phyloP scores from a whole-genome alignment of 2,888 invertebrate species.

The Elegia similella region DNA sequence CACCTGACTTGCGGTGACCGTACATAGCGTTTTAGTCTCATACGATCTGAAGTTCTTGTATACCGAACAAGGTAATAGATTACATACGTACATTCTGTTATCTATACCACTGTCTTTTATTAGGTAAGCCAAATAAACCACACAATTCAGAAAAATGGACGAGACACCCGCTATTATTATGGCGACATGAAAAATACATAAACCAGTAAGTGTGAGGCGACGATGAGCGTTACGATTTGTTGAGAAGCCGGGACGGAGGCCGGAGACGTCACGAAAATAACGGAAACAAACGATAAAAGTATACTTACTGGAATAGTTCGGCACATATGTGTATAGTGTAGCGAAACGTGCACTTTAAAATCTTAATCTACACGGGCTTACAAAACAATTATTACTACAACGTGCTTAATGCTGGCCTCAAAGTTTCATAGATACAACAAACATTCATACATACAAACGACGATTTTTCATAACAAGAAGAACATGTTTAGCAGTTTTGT shows the following conservation, averaged over 20 bases:
- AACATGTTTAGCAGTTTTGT: too few relatives aligned
- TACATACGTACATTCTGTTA: neutral
- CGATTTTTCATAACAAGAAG: too few relatives aligned
- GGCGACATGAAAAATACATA: neutral
- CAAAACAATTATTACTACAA: neutral
- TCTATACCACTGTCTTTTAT: neutral
- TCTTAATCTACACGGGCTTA: neutral
- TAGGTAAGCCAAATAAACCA: neutral
- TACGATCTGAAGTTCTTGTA: neutral
- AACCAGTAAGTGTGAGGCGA: neutral
- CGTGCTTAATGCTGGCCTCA: neutral
- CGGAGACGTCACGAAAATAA: neutral
- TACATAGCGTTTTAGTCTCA: neutral
- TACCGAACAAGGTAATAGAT: neutral
- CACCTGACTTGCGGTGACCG: too few relatives aligned
- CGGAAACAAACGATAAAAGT: neutral
- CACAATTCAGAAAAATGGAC: neutral
- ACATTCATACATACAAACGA: too few relatives aligned
- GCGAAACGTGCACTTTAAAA: constrained; percentile 1
- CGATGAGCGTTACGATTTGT: neutral
- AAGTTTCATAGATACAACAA: too few relatives aligned
- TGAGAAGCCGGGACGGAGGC: neutral
- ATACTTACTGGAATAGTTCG: constrained; percentile 3
- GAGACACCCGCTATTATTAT: neutral
- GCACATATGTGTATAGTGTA: neutral